Evolutionary conservation across 2,113 vertebrate species (phyloP).

Genomic region (Serinus canaria): DNA sequence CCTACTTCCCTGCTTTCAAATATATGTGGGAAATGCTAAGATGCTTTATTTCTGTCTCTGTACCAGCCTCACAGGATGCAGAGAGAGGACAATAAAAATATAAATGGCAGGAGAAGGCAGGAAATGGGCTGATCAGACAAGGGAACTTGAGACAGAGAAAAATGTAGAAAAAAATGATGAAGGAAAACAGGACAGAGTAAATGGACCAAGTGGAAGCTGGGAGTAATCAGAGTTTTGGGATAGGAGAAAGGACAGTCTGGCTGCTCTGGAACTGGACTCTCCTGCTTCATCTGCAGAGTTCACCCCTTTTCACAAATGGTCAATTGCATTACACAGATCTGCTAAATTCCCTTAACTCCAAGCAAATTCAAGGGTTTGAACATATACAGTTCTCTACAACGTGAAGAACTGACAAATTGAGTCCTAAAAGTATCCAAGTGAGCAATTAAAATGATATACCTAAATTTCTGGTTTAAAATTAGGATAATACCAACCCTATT

Average conservation of each 20-base stretch:
- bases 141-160: not conserved
- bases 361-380: not conserved
- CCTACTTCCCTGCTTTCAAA: not conserved
- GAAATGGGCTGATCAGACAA: not conserved
- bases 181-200: not conserved
- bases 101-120: not conserved
- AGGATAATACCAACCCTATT: not conserved
- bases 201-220: not conserved
- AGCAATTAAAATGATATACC: not conserved
- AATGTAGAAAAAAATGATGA: not conserved
- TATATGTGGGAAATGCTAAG: not conserved
- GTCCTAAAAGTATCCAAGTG: not conserved
- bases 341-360: not conserved
- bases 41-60: not conserved
- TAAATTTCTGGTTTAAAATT: not conserved
- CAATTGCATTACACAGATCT: not conserved
- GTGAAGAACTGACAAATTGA: not conserved
- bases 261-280: not conserved
- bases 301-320: not conserved
- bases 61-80: not conserved
- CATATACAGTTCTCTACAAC: not conserved
- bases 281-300: not conserved
- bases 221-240: not conserved
- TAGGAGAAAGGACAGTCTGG: not conserved
- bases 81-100: not conserved